Evolutionary conservation across 1,140 invertebrate genomes (phyloP), one percentile per base, ranked within the genome.

Genomic region (Penaeus indicus): DNA sequence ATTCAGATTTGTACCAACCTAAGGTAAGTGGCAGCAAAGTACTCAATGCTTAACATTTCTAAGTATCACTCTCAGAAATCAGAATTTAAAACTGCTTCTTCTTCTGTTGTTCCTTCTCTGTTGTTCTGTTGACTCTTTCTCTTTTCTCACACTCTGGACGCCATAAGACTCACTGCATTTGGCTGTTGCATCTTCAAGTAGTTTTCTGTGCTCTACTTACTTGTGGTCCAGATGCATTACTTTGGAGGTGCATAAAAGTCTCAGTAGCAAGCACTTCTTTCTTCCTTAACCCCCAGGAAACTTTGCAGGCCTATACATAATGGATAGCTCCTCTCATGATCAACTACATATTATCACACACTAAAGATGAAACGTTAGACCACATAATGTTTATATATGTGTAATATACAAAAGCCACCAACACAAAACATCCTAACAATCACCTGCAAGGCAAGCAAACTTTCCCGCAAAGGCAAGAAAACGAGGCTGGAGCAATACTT

Each of bases 351-450:
- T 78, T 80, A 85, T 85, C 83, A 80, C 88, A 89, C 81, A 88
- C 86, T 88, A 63, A 85, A 83, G 86, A 85, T 81, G 83, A 85
- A 54, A 89, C 83, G 79, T 89, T 89, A 89, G 83, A 85, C 75
- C 83, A 85, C 75, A 77, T 79, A 79, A 79, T 63, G 79, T 88
- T 84, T 88, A 84, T 88, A 88, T 88, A 83, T 83, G 81, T 84
- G 78, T 77, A 88, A 80, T 88, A 88, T 88, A 88, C 63, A 88
- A 88, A 88, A 88, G 86, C 81, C 86, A 88, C 81, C 86, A 88
- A 89, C 82, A 89, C 78, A 85, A 89, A 85, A 89, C 83, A 85
- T 89, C 78, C 88, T 85, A 89, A 85, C 88, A 89, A 89, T 89
- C 88, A 89, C 88, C 88, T 81, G 78, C 54, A 85, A 89, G 88